A percentile compares a stretch with the other conserved stretches of the same genome.
Conservation (phyloP, 2,113 vertebrate genomes). For the Dromaius novaehollandiae region DNA sequence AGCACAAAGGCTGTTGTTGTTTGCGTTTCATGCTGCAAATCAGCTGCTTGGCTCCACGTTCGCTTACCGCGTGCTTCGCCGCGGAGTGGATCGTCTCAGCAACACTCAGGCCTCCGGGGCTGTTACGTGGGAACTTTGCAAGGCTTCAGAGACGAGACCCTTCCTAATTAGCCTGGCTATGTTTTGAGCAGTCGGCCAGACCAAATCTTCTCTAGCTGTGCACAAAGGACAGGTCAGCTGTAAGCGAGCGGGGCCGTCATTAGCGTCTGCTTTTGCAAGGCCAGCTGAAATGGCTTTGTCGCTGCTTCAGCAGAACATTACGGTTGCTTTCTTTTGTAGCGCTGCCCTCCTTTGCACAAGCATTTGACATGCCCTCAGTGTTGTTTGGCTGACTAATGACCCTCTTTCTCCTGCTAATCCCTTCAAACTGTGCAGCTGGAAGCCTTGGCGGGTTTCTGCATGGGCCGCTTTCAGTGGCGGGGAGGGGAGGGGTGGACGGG, state of each 20-base stretch:
- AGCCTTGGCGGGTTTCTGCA: not conserved
- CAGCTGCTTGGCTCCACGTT: not conserved
- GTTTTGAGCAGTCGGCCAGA: not conserved
- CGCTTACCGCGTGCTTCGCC: accelerated
- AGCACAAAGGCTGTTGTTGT: accelerated
- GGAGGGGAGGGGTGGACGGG: not conserved
- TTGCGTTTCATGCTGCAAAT: not conserved
- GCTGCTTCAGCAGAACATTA: not conserved
- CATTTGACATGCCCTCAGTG: not conserved
- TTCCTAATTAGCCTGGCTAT: not conserved
- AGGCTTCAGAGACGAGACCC: not conserved
- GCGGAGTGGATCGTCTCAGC: not conserved
- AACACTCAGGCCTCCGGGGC: not conserved
- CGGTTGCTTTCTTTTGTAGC: not conserved
- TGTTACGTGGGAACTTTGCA: not conserved
- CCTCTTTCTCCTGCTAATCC: not conserved
- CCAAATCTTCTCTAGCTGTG: not conserved
- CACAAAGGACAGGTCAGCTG: conserved; percentile 35
- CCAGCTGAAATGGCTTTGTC: conserved; percentile 6
- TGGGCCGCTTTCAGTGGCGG: not conserved
- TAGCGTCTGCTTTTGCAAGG: not conserved
- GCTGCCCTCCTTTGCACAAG: not conserved
- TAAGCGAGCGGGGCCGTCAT: not conserved
- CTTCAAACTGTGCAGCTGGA: not conserved
- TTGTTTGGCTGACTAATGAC: not conserved